Evolutionary conservation across 2,888 invertebrate genomes (phyloP).

Genomic region (Drosophila koepferae): DNA sequence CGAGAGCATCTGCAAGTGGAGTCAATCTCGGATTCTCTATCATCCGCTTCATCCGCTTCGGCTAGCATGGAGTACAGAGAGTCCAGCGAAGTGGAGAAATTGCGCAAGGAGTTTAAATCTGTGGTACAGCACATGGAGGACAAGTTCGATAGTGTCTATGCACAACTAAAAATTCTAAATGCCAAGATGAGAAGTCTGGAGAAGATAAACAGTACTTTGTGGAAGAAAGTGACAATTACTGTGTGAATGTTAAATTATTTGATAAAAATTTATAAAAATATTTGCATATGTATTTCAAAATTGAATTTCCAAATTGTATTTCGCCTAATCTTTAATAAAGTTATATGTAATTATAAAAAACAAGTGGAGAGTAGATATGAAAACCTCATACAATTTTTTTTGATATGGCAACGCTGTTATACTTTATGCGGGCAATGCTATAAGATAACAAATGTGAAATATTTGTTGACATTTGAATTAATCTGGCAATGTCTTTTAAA

Average conservation of each 20-base stretch:
- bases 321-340: conserved; percentile 10
- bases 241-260: conserved; percentile 26
- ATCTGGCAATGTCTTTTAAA: background rate
- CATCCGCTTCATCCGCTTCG: conserved; percentile 7
- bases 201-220: conserved; percentile 71
- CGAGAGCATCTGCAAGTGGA: conserved; percentile 24
- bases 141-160: conserved; percentile 65
- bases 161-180: conserved; percentile 62
- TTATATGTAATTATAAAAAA: background rate
- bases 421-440: background rate
- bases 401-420: conserved; percentile 7
- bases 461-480: background rate
- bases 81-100: conserved; percentile 51
- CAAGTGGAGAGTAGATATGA: background rate
- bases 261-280: background rate
- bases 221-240: conserved; percentile 75
- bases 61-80: conserved; percentile 38
- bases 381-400: background rate
- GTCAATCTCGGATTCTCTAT: background rate
- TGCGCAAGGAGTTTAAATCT: conserved; percentile 75
- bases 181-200: conserved; percentile 67
- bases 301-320: background rate
- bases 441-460: background rate
- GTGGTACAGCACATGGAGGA: conserved; percentile 77
- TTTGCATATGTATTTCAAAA: background rate